A percentile compares a stretch with the other conserved stretches of the same genome.
Evolutionary conservation across 2,113 vertebrate genomes (phyloP).

Genomic region (Grammatotria lemairii): DNA sequence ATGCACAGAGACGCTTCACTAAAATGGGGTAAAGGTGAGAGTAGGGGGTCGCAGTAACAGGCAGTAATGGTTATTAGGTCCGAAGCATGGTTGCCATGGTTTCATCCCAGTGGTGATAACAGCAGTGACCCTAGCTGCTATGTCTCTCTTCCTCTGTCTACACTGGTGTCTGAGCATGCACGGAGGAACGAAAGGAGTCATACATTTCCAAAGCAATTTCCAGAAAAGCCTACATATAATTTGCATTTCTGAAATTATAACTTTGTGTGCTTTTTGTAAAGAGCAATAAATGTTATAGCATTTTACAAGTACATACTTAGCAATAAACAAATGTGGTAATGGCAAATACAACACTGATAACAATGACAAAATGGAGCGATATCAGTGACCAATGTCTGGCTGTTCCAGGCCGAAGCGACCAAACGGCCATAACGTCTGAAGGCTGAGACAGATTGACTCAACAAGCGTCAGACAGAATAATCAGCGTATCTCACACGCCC

Average conservation of each 20-base stretch:
- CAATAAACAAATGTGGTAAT: not conserved
- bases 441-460: constrained; percentile 10
- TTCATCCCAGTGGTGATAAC: not conserved
- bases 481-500: not conserved
- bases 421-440: not conserved
- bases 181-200: not conserved
- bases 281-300: not conserved
- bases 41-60: not conserved
- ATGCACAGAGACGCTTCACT: not conserved
- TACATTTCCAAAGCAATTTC: not conserved
- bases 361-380: not conserved
- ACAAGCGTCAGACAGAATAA: constrained; percentile 15
- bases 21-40: not conserved
- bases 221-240: not conserved
- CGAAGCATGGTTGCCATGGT: not conserved
- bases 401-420: not conserved
- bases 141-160: not conserved
- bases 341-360: not conserved
- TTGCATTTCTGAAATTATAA: not conserved
- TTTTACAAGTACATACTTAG: not conserved
- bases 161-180: not conserved
- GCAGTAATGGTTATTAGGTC: not conserved
- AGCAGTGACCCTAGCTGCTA: not conserved
- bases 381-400: not conserved
- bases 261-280: accelerated